Evolutionary conservation across 2,888 invertebrate species (phyloP), one percentile per base, ranked within the genome.

Genomic region (Priapulus caudatus): DNA sequence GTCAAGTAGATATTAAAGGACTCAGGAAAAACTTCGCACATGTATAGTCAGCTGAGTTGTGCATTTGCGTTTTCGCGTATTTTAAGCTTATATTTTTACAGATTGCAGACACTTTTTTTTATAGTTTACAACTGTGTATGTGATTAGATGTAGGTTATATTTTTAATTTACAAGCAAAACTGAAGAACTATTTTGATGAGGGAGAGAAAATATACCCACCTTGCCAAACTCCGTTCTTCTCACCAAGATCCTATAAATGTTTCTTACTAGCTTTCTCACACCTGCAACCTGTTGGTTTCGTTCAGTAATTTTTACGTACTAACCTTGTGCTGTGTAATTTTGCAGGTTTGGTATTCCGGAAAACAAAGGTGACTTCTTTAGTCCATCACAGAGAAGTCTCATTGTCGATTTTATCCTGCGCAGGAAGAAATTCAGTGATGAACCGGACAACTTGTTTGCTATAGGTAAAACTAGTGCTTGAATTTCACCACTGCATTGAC

Each of bases 361-460:
- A 43, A 74, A 81, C 49, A 79, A 83, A 23, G 81, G 84, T 4
- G 81, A 83, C 60, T 90, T 92, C 72, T 92, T 93, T 74, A 84
- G 84, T 44, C 81, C 87, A 2, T 82, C 87, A 1, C 82, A 86
- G 45, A 81, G 87, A 54, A 86, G 88, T 10, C 79, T 89, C 56
- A 87, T 93, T 56, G 86, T 92, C 0, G 88, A 92, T 70, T 92
- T 90, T 69, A 89, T 93, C 61, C 74, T 93, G 61, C 86, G 90
- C 67, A 77, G 92, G 56, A 88, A 88, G 72, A 79, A 82, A 64
- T 92, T 88, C 72, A 80, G 81, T 0, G 63, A 65, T 10, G 55
- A 57, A 20, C 49, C 50, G 20, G 51, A 57, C 18, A 55, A 58
- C 50, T 56, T 52, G 4, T 59, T 52, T 56, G 56, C 57, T 16